phyloP scores from a whole-genome alignment of 2,888 invertebrate genomes.

The Seladonia tumulorum region DNA sequence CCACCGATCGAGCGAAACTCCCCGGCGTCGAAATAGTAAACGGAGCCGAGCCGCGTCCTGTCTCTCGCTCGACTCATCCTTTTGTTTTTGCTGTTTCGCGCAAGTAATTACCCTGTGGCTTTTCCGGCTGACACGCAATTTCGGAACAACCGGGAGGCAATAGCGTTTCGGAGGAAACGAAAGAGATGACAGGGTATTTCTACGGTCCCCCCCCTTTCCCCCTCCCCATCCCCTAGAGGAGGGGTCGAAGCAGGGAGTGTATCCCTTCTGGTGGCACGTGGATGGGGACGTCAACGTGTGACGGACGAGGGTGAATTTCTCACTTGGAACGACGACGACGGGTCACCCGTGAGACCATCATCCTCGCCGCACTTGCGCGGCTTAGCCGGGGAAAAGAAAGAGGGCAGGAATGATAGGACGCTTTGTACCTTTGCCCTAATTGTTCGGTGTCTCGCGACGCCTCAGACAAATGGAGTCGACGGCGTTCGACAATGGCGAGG shows the following conservation, averaged over 20 bases:
- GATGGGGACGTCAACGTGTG: constrained; percentile 75
- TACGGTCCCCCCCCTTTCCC: constrained; percentile 55
- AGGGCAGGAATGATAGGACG: constrained; percentile 21
- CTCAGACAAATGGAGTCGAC: constrained; percentile 56
- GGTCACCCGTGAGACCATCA: constrained; percentile 75
- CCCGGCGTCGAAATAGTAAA: neutral
- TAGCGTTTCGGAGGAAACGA: constrained; percentile 64
- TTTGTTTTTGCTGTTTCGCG: constrained; percentile 45
- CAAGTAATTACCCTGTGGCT: constrained; percentile 62
- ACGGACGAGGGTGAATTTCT: constrained; percentile 76
- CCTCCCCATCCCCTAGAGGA: constrained; percentile 21
- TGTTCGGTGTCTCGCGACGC: constrained; percentile 53
- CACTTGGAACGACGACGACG: constrained; percentile 69
- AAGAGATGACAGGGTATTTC: constrained; percentile 78
- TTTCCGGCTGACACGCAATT: constrained; percentile 67
- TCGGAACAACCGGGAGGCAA: constrained; percentile 39
- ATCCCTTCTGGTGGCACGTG: constrained; percentile 64
- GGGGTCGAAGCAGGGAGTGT: constrained; percentile 32
- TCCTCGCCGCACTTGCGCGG: constrained; percentile 66
- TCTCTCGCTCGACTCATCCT: constrained; percentile 8
- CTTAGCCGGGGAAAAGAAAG: constrained; percentile 43
- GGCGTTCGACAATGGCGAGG: constrained; percentile 11
- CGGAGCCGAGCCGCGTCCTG: neutral
- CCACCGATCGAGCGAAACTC: neutral
- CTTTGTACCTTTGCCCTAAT: constrained; percentile 64